Conservation (phyloP, 2,113 vertebrate genomes). For the Formicarius rufipectus region DNA sequence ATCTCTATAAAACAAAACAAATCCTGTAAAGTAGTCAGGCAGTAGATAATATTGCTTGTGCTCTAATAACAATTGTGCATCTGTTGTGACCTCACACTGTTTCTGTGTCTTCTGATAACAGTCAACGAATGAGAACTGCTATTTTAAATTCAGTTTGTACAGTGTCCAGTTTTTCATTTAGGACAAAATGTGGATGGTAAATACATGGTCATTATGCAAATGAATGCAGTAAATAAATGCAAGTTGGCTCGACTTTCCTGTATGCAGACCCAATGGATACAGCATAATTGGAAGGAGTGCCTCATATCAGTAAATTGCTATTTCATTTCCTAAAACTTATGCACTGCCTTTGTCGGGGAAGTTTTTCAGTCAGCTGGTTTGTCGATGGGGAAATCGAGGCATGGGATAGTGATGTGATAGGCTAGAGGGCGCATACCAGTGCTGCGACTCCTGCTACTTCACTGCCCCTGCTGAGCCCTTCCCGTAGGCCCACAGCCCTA, state of each 20-base stretch:
- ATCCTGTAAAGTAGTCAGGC: not conserved
- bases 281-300: not conserved
- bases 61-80: not conserved
- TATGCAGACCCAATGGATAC: not conserved
- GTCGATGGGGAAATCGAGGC: not conserved
- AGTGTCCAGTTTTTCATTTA: not conserved
- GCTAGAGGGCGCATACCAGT: not conserved
- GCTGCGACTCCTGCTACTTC: not conserved
- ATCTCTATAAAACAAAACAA: not conserved
- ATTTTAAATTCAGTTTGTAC: not conserved
- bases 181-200: not conserved
- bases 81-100: not conserved
- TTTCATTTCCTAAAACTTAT: not conserved
- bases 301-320: not conserved
- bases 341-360: not conserved
- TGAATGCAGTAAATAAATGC: not conserved
- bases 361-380: not conserved
- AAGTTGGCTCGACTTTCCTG: not conserved
- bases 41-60: not conserved
- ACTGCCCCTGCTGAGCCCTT: not conserved
- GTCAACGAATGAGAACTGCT: not conserved
- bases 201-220: not conserved
- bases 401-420: accelerated
- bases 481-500: not conserved
- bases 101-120: not conserved